Evolutionary conservation across 2,888 invertebrate species (phyloP).

Genomic region (Drosophila barbarae): DNA sequence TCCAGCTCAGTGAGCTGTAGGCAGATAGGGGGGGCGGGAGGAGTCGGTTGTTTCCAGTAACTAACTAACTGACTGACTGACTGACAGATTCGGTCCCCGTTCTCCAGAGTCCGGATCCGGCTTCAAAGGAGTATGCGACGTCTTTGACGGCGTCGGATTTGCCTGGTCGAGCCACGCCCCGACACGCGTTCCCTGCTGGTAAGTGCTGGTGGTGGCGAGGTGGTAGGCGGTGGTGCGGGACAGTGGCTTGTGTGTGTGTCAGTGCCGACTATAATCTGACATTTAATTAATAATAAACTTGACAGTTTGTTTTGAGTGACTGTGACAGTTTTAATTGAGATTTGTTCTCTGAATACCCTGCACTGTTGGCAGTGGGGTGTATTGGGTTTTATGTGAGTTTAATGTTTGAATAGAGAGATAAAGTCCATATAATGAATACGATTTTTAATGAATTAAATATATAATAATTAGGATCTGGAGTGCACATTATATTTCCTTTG

Average conservation of each 20-base stretch:
- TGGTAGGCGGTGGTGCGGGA: not conserved
- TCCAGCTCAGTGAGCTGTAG: constrained; percentile 63
- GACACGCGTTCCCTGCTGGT: not conserved
- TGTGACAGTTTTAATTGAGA: constrained; percentile 77
- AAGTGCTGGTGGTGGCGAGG: not conserved
- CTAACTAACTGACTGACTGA: constrained; percentile 39
- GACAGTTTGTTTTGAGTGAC: constrained; percentile 75
- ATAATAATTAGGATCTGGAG: not conserved
- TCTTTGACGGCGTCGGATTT: constrained; percentile 64
- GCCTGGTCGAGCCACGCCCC: constrained; percentile 28
- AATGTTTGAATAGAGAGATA: not conserved
- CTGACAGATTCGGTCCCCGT: constrained; percentile 59
- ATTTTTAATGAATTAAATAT: too few relatives aligned
- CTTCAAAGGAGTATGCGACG: constrained; percentile 67
- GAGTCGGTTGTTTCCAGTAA: constrained; percentile 18
- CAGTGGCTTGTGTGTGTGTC: constrained; percentile 25
- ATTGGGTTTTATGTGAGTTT: constrained; percentile 12
- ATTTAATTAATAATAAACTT: constrained; percentile 78
- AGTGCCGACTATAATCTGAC: constrained; percentile 70
- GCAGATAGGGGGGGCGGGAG: constrained; percentile 22
- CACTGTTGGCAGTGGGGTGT: constrained; percentile 36
- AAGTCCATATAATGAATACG: not conserved
- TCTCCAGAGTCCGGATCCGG: constrained; percentile 38
- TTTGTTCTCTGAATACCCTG: constrained; percentile 59
- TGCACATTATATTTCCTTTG: too few relatives aligned